Evolutionary conservation across 2,797 vertebrate species (phyloP).

Genomic region (Galaxias olidus): DNA sequence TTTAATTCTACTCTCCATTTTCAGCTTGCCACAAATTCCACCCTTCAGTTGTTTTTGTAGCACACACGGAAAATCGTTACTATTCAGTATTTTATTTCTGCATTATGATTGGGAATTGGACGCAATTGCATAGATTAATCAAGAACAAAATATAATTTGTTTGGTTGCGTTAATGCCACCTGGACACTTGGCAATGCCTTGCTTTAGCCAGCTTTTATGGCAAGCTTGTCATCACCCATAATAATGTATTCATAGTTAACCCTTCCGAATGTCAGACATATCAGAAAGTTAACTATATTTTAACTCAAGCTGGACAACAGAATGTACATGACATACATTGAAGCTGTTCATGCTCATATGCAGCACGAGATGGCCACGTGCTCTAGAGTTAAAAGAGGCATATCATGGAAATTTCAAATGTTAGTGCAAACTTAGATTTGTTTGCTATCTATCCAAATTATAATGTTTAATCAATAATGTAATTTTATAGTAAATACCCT

Average conservation of each 20-base stretch:
- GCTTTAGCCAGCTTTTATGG: slow-evolving; percentile 17
- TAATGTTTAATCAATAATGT: no score
- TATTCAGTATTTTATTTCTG: slow-evolving; percentile 33
- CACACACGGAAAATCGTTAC: slow-evolving; percentile 15
- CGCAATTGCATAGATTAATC: slow-evolving; percentile 25
- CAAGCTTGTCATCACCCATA: slow-evolving; percentile 26
- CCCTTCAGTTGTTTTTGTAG: slow-evolving; percentile 59
- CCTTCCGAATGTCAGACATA: slow-evolving; percentile 11
- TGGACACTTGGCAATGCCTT: slow-evolving; percentile 11
- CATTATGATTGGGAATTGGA: slow-evolving; percentile 41
- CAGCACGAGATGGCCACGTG: slow-evolving; percentile 4
- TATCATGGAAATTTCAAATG: no score
- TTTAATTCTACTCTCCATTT: slow-evolving; percentile 62
- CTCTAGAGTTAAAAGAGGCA: background rate
- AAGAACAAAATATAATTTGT: slow-evolving; percentile 6
- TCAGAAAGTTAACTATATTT: slow-evolving; percentile 15
- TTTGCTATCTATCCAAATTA: no score
- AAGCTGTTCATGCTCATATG: background rate
- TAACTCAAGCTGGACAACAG: background rate
- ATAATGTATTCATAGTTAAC: slow-evolving; percentile 20
- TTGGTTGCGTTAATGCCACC: background rate
- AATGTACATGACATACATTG: background rate
- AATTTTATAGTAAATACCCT: no score
- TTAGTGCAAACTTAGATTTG: no score
- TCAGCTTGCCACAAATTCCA: slow-evolving; percentile 51